Percentiles rank a stretch among this genome's conserved stretches.
phyloP scores from a whole-genome alignment of 2,113 vertebrate genomes.

The Microcebus griseorufus region DNA sequence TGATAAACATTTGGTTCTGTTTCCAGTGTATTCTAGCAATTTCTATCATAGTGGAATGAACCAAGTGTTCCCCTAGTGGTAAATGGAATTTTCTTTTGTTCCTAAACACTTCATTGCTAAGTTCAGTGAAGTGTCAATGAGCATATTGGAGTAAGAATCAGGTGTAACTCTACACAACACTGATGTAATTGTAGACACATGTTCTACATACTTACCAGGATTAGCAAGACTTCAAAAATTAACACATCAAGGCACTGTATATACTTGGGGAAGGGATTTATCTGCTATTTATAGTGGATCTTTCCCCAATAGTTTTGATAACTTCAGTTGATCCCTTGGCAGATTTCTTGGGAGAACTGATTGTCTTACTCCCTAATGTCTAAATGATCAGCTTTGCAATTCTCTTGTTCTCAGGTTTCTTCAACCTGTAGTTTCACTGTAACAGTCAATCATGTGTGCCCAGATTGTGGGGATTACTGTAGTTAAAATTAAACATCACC shows the following conservation, averaged over 20 bases:
- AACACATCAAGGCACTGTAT: background rate
- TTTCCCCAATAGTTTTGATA: background rate
- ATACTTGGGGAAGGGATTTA: background rate
- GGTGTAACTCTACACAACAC: background rate
- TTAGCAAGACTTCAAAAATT: constrained; percentile 1
- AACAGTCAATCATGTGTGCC: background rate
- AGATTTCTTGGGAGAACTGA: background rate
- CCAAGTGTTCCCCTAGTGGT: background rate
- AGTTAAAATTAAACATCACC: background rate
- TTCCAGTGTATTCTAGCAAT: constrained; percentile 29
- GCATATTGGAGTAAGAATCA: background rate
- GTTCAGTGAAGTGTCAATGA: background rate
- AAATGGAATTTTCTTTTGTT: constrained; percentile 42
- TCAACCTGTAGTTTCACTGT: background rate
- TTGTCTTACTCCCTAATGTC: background rate
- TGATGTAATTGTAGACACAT: background rate
- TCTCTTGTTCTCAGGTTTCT: background rate
- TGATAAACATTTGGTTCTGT: background rate
- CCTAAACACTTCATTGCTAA: constrained; percentile 34
- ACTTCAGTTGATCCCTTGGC: background rate
- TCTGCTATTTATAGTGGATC: background rate
- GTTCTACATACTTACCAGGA: background rate
- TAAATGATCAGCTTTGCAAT: background rate
- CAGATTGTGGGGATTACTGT: background rate
- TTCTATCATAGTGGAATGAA: constrained; percentile 28